Base-by-base conservation (phyloP, 2,888 invertebrate genomes). In the Zygothrica quintamaculata region DNA sequence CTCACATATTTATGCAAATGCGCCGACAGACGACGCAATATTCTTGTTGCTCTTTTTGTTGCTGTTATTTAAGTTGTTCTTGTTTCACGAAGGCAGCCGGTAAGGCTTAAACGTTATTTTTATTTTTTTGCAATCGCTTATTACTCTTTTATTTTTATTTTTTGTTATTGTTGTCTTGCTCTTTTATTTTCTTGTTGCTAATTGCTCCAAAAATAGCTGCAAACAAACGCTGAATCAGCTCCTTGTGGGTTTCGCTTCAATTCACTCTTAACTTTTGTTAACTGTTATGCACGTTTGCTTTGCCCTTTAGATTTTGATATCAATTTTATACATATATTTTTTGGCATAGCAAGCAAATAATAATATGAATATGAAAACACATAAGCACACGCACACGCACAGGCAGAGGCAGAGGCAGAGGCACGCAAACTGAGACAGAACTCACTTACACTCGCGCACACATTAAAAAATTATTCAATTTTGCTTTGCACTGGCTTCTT, bases 381-480 rank as follows among this genome's bases (percentile, higher is more conserved):
- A 51, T n/a, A 15, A 31, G 39, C 31, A 61, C 16, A 55, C 50
- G 42, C 26, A 25, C 36, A 18, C 51, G 44, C 40, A 26, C 36
- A 44, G n/a, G n/a, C n/a, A n/a, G n/a, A n/a, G n/a, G n/a, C n/a
- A n/a, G n/a, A n/a, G n/a, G n/a, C 68, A 56, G 67, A 16, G 42
- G 4, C 40, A 18, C 67, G 36, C 29, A 36, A 31, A n/a, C n/a
- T n/a, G n/a, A n/a, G n/a, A n/a, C n/a, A n/a, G 25, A 56, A 37
- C 66, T 47, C 50, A 58, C 62, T 33, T 36, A 57, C 50, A 58
- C 59, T 36, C 62, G 29, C 29, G 43, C 43, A 48, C 52, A 58
- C 68, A 74, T 57, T 60, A 57, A 61, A 75, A 75, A 75, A 78
- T 84, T 78, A 78, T 84, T 79, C 77, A 74, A 84, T 79, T 84